Evolutionary conservation across 2,888 invertebrate species (phyloP).

Genomic region (Dryocosmus kuriphilus): DNA sequence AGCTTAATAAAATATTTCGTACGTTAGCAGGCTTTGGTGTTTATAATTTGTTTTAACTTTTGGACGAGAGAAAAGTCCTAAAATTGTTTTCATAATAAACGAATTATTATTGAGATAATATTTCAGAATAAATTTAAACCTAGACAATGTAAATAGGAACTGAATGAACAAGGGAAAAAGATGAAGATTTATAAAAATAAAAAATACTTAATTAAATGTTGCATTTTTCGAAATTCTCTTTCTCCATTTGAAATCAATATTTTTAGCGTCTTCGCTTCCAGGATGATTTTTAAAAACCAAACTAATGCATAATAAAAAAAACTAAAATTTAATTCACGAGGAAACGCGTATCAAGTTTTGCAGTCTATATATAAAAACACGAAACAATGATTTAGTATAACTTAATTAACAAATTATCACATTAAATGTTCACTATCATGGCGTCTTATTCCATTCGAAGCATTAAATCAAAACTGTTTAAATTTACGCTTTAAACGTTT

Average conservation of each 20-base stretch:
- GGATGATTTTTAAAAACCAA: conserved; percentile 34
- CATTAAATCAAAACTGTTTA: neutral
- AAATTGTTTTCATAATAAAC: too few species aligned
- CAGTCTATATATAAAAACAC: conserved; percentile 15
- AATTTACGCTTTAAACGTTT: too few species aligned
- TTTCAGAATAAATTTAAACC: too few species aligned
- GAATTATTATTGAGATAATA: too few species aligned
- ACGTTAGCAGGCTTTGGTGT: conserved; percentile 30
- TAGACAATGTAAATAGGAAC: too few species aligned
- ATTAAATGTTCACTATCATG: neutral
- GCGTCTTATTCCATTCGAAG: neutral
- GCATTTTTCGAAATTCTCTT: conserved; percentile 60
- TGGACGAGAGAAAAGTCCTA: neutral
- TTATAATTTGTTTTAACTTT: conserved; percentile 32
- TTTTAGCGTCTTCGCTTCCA: conserved; percentile 66
- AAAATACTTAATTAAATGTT: conserved; percentile 75
- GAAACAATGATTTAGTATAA: neutral
- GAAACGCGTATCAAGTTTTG: conserved; percentile 5
- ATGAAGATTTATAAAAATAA: conserved; percentile 68
- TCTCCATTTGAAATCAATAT: conserved; percentile 52
- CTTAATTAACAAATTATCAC: neutral
- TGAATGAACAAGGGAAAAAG: too few species aligned
- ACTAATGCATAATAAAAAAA: conserved; percentile 29
- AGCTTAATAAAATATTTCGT: conserved; percentile 50
- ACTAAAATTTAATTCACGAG: conserved; percentile 6